These are phyloP conservation scores for Papilio elwesi DNA, from an alignment of 2,888 invertebrate species.

Conservation along the genomic window DNA sequence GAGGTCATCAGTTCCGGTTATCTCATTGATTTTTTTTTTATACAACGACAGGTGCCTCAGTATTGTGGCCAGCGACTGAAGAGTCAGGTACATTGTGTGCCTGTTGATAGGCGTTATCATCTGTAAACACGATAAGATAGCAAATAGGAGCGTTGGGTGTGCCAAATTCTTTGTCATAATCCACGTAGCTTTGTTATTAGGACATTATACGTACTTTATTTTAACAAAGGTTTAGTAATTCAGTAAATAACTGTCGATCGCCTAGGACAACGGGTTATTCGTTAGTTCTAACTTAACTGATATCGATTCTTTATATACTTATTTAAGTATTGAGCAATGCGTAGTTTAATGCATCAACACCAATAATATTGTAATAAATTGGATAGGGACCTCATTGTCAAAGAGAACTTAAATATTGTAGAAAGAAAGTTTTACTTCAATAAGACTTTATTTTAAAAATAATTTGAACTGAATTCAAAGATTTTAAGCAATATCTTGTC, in stretches of 20 bases:
- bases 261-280: too few species aligned
- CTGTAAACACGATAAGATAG: slow-evolving; percentile 79
- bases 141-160: slow-evolving; percentile 80
- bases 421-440: too few species aligned
- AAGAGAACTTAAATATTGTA: too few species aligned
- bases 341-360: too few species aligned
- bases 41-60: slow-evolving; percentile 66
- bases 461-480: too few species aligned
- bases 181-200: slow-evolving; percentile 59
- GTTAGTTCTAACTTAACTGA: too few species aligned
- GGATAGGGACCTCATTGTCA: too few species aligned
- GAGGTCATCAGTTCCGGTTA: slow-evolving; percentile 53
- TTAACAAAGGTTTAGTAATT: slow-evolving; percentile 21
- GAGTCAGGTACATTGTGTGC: slow-evolving; percentile 68
- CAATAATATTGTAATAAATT: too few species aligned
- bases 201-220: slow-evolving; percentile 43
- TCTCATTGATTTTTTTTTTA: slow-evolving; percentile 54
- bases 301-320: too few species aligned
- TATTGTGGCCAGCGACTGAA: slow-evolving; percentile 70
- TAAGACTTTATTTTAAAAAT: too few species aligned
- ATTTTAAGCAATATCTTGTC: too few species aligned
- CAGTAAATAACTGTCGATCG: background rate
- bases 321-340: too few species aligned
- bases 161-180: slow-evolving; percentile 83
- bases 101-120: slow-evolving; percentile 76